A percentile compares a stretch with the other conserved stretches of the same genome.
Conservation (phyloP, 2,113 vertebrate genomes). For the Anguilla japonica region DNA sequence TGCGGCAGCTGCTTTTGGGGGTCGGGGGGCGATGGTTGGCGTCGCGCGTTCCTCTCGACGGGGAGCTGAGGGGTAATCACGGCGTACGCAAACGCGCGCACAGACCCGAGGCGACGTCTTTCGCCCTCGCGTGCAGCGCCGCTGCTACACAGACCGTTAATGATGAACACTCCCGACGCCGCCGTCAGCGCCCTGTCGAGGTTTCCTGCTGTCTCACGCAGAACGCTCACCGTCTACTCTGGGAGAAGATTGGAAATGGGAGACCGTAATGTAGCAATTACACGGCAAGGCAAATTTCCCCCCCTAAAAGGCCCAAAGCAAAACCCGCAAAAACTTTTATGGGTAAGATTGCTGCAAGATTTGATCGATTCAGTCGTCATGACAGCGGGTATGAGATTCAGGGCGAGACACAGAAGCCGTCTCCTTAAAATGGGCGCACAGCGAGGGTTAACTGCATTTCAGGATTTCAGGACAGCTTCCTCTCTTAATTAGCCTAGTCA, state of each 20-base stretch:
- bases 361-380: background rate
- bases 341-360: background rate
- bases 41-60: background rate
- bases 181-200: background rate
- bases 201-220: background rate
- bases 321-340: background rate
- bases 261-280: slow-evolving; percentile 23
- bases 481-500: too few species aligned
- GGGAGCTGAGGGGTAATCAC: background rate
- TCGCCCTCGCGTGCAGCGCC: background rate
- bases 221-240: background rate
- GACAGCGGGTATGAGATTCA: background rate
- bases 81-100: background rate
- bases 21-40: background rate
- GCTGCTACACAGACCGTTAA: background rate
- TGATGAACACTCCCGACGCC: too few species aligned
- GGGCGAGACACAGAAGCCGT: background rate
- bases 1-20: background rate
- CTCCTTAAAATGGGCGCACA: too few species aligned
- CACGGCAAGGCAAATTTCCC: background rate
- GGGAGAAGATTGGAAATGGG: slow-evolving; percentile 20
- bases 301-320: background rate
- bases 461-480: background rate
- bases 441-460: too few species aligned
- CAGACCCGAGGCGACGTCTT: background rate